Evolutionary conservation across 2,797 vertebrate species (phyloP).

Genomic region (Gila robusta): DNA sequence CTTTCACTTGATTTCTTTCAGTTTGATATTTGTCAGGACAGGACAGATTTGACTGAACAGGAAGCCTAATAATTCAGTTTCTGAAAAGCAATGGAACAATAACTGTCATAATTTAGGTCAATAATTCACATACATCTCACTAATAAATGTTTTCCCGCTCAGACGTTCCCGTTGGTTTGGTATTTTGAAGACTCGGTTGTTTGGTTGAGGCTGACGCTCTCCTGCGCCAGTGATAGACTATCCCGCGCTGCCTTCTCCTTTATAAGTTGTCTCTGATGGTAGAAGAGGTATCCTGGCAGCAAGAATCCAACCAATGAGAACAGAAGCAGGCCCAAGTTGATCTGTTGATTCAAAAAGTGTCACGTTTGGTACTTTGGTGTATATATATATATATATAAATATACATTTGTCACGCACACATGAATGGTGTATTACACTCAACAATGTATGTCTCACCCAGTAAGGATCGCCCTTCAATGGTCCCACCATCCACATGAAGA

Average conservation of each 20-base stretch:
- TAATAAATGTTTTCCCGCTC: conserved; percentile 1
- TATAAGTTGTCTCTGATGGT: conserved; percentile 76
- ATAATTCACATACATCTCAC: conserved; percentile 8
- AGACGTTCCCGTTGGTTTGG: conserved; percentile 36
- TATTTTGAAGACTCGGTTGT: conserved; percentile 45
- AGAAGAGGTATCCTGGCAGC: conserved; percentile 85
- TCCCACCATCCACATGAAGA: conserved; percentile 86
- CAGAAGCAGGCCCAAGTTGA: conserved; percentile 84
- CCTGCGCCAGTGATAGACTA: conserved; percentile 46
- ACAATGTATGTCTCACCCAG: conserved; percentile 79
- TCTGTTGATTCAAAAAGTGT: conserved; percentile 71
- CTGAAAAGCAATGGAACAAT: background rate
- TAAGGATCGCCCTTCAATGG: conserved; percentile 82
- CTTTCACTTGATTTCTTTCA: background rate
- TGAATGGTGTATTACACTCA: background rate
- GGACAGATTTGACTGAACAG: background rate
- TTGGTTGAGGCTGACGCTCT: conserved; percentile 53
- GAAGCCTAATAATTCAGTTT: background rate
- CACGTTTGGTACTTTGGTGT: background rate
- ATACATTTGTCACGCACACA: background rate
- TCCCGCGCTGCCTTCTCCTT: conserved; percentile 62
- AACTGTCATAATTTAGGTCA: background rate
- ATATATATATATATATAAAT: conserved; percentile 13
- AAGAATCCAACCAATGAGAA: conserved; percentile 85
- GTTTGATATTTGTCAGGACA: conserved; percentile 1